Evolutionary conservation across 2,113 vertebrate genomes (phyloP), one percentile per base, ranked within the genome.

Genomic region (Cebidichthys violaceus): DNA sequence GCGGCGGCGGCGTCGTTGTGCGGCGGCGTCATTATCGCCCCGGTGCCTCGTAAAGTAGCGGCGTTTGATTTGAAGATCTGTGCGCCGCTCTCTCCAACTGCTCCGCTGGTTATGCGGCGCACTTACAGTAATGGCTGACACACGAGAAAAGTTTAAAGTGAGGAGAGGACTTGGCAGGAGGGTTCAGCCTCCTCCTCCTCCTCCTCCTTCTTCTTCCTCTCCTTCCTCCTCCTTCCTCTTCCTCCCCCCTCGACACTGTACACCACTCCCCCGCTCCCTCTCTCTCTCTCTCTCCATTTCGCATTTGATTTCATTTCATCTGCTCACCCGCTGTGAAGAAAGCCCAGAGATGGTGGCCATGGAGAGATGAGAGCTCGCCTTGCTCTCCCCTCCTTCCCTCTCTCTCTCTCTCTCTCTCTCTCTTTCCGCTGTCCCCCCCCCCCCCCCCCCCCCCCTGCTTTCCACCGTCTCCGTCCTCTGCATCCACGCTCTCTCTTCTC

Each of bases 301-400:
- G 37, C 87, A 85, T 92, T 90, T 92, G 83, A 91, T 92, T 92
- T 89, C 85, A 88, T 91, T 92, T 94, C 88, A 92, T 93, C 84
- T 90, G 84, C 20, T 74, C 90, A 31, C 88, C 89, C 79, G 88
- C 92, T 91, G 91, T 82, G 93, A 91, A 91, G 88, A 93, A 86
- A 91, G 86, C 84, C 86, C 76, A 85, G 84, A 79, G 85, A 93
- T 67, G 86, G 81, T 74, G 88, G 82, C 89, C 82, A 27, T 73
- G 82, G 77, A 85, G 89, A 92, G 90, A 92, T 89, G 93, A 92
- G 91, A 91, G 90, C 83, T 85, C 43, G 70, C 66, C 80, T 74
- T 18, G 35, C 71, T 70, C 81, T 10, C 77, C 22, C 62, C 86
- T 65, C 79, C 71, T 27, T 15, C 43, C 17, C 43, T 45, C 33